Conservation (phyloP, 2,113 vertebrate species). For the Seriola rivoliana region DNA sequence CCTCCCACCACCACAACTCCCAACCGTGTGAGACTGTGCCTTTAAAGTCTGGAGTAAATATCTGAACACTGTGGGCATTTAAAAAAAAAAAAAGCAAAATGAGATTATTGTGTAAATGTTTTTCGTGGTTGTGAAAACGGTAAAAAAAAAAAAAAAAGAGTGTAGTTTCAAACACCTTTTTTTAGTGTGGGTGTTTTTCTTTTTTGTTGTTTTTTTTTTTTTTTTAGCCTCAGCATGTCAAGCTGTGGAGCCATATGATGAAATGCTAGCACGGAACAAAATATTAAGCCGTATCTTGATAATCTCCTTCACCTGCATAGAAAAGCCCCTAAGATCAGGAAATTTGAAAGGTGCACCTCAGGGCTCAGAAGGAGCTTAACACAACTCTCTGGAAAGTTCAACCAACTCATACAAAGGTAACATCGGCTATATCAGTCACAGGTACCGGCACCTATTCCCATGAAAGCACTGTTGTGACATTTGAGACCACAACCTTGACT, state of each 20-base stretch:
- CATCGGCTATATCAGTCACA: conserved; percentile 25
- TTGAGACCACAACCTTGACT: conserved; percentile 33
- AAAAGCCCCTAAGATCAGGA: conserved; percentile 25
- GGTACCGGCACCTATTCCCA: conserved; percentile 1
- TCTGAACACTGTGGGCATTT: not conserved
- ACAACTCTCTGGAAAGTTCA: conserved; percentile 25
- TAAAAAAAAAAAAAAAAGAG: too few relatives aligned
- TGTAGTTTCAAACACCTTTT: not conserved
- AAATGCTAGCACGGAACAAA: conserved; percentile 6
- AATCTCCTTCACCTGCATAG: conserved; percentile 12
- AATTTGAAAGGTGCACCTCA: conserved; percentile 20
- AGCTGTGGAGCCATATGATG: conserved; percentile 11
- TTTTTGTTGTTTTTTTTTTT: too few relatives aligned
- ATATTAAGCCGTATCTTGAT: conserved; percentile 14
- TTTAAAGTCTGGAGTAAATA: not conserved
- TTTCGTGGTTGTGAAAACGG: not conserved
- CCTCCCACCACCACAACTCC: too few relatives aligned
- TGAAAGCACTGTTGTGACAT: not conserved
- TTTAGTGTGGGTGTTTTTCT: not conserved
- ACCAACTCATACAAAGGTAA: conserved; percentile 11
- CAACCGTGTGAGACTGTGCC: not conserved
- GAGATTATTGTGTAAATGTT: not conserved
- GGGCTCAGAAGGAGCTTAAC: conserved; percentile 28
- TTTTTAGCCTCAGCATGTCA: not conserved
- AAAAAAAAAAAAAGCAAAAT: not conserved